These are phyloP conservation scores for Forpus xanthops DNA, from an alignment of 2,797 vertebrate genomes.

Conservation along the genomic window DNA sequence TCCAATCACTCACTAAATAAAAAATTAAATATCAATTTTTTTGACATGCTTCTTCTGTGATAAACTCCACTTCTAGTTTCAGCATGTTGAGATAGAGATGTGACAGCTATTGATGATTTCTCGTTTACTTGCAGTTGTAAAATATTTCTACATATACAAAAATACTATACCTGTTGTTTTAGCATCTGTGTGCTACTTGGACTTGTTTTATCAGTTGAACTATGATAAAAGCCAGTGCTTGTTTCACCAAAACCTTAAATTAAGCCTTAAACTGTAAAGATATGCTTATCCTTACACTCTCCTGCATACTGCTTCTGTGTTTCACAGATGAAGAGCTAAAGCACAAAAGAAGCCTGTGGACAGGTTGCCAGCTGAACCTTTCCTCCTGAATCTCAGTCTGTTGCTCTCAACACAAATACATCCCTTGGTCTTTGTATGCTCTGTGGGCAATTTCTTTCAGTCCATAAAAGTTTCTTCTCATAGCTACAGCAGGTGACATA, in stretches of 20 bases:
- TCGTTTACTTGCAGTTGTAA: background rate
- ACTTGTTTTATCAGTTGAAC: background rate
- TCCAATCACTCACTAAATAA: background rate
- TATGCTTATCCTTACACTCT: background rate
- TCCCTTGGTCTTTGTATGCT: background rate
- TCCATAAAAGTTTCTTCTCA: background rate
- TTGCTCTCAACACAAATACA: background rate
- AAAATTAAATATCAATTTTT: background rate
- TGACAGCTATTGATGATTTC: background rate
- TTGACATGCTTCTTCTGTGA: background rate
- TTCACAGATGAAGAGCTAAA: background rate
- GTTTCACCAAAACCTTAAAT: background rate
- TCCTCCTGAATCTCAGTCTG: background rate
- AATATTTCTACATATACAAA: background rate
- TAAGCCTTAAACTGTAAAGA: background rate
- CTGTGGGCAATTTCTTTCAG: background rate
- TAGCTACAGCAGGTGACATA: background rate
- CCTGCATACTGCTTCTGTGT: background rate
- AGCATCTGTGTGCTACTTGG: background rate
- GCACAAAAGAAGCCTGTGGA: background rate
- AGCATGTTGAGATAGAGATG: background rate
- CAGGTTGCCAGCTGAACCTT: background rate
- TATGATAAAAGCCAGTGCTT: background rate
- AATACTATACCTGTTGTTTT: background rate
- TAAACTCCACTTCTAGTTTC: background rate